A percentile compares a stretch with the other conserved stretches of the same genome.
These are phyloP conservation scores for Malurus splendens DNA, from an alignment of 2,797 vertebrate species.

Conservation along the genomic window DNA sequence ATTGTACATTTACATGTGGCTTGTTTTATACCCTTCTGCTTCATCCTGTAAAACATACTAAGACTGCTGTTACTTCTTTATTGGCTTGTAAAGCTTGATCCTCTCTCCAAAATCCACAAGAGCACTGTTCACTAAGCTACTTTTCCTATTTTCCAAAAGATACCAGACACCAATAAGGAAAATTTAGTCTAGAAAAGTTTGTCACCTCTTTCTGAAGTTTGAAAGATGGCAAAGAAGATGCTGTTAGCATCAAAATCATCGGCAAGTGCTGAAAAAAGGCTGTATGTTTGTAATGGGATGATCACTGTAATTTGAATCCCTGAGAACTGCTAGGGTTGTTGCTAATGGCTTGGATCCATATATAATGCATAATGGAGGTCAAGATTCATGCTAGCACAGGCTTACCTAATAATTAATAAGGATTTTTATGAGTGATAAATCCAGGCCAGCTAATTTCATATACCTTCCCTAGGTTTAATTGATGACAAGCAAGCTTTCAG, in stretches of 20 bases:
- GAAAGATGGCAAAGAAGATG: neutral
- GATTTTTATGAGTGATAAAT: neutral
- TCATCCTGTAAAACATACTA: neutral
- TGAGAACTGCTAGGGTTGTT: neutral
- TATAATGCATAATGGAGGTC: neutral
- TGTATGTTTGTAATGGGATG: neutral
- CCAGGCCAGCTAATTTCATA: neutral
- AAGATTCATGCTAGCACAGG: neutral
- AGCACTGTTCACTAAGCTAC: neutral
- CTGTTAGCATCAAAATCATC: neutral
- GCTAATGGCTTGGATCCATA: neutral
- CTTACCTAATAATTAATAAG: neutral
- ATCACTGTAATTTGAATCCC: neutral
- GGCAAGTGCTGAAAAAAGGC: neutral
- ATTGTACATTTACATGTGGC: neutral
- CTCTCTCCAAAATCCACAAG: neutral
- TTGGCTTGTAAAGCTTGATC: slow-evolving; percentile 7
- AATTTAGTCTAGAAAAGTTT: neutral
- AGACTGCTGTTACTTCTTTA: neutral
- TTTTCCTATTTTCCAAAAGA: neutral
- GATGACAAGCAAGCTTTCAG: neutral
- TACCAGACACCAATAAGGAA: neutral
- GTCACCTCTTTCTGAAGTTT: neutral
- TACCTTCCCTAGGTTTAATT: neutral
- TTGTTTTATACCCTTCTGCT: neutral